Percentiles rank a stretch among this genome's conserved stretches.
Evolutionary conservation across 2,888 invertebrate genomes (phyloP).

Genomic region (Cryptocephalus moraei): DNA sequence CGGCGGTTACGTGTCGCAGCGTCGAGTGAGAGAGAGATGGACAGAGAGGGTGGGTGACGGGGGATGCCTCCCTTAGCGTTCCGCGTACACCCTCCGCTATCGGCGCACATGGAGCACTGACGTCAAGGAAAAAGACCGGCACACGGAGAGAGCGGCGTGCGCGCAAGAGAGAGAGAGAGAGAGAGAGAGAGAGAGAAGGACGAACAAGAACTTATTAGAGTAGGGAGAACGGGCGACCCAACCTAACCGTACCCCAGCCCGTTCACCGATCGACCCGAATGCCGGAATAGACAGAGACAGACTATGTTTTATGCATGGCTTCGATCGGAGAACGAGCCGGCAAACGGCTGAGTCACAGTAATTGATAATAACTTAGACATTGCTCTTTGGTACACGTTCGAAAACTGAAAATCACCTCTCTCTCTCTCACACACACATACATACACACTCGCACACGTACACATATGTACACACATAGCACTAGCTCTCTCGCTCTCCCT

Average conservation of each 20-base stretch:
- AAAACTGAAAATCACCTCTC: conserved; percentile 23
- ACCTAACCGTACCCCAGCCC: conserved; percentile 38
- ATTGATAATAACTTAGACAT: conserved; percentile 41
- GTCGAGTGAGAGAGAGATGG: no score
- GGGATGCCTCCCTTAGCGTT: no score
- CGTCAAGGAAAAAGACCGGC: conserved; percentile 33
- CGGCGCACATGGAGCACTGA: conserved; percentile 26
- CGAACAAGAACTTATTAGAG: conserved; percentile 34
- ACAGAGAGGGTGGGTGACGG: no score
- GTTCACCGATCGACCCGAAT: conserved; percentile 36
- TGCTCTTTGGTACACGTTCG: conserved; percentile 29
- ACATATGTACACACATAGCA: no score
- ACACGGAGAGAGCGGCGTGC: conserved; percentile 7
- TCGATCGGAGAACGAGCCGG: conserved; percentile 35
- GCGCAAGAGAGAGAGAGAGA: no score
- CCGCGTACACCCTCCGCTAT: background rate
- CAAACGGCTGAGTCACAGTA: conserved; percentile 42
- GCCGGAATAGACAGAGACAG: conserved; percentile 40
- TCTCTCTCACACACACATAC: conserved; percentile 1
- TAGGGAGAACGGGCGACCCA: conserved; percentile 37
- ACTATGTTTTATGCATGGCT: conserved; percentile 38
- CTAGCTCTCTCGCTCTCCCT: no score
- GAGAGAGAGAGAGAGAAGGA: conserved; percentile 25
- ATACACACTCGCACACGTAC: no score
- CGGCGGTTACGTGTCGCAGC: no score